phyloP scores from a whole-genome alignment of 2,113 vertebrate genomes.

The Cryptotis parvus region DNA sequence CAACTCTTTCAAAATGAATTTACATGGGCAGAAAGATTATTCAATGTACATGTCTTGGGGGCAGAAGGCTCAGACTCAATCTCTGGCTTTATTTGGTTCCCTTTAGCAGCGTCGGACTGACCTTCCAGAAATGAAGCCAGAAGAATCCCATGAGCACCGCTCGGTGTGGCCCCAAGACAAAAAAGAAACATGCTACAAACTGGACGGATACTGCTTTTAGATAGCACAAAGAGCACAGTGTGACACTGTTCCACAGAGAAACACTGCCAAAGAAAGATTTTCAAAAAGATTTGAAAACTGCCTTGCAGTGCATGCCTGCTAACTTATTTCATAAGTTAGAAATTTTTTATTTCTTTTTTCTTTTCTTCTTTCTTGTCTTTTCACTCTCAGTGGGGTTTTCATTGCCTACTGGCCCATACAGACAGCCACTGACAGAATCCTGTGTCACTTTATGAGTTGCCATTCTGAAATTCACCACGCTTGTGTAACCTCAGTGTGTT shows the following conservation, averaged over 20 bases:
- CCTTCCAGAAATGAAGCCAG: no score
- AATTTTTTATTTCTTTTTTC: neutral
- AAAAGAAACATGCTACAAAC: no score
- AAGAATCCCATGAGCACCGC: no score
- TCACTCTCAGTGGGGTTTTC: neutral
- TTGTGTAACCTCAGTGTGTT: neutral
- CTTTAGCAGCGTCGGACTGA: no score
- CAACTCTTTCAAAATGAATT: constrained; percentile 66
- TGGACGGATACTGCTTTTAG: neutral
- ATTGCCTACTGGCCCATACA: neutral
- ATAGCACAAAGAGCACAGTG: neutral
- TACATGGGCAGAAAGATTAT: neutral
- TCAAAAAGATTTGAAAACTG: neutral
- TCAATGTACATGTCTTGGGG: no score
- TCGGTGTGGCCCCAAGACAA: no score
- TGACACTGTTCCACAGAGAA: neutral
- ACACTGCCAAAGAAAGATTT: neutral
- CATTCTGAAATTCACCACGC: neutral
- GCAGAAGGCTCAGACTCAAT: no score
- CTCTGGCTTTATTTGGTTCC: no score
- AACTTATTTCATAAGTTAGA: neutral
- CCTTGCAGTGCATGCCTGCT: neutral
- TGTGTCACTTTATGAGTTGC: neutral
- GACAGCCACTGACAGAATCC: neutral
- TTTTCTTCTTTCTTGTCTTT: neutral